A percentile compares a stretch with the other conserved stretches of the same genome.
These are phyloP conservation scores for Tethya wilhelma DNA, from an alignment of 37 sponge, comb jelly and placozoan genomes.

Conservation along the genomic window DNA sequence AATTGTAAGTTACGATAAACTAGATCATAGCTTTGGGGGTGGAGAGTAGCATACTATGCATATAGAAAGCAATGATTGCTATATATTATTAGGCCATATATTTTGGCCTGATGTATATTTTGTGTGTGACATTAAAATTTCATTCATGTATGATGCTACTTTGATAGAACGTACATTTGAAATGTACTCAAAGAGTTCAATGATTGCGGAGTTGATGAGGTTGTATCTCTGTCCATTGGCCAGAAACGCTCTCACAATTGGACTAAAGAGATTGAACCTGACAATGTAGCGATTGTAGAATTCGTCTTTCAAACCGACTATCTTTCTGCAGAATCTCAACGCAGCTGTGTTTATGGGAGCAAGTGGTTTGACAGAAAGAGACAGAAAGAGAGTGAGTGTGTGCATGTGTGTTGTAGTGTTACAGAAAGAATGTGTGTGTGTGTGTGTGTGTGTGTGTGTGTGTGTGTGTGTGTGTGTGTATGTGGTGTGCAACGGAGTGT, in stretches of 20 bases:
- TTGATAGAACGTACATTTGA: slow-evolving; percentile 66
- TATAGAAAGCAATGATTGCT: too few species aligned
- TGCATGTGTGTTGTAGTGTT: neutral
- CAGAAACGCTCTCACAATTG: slow-evolving; percentile 77
- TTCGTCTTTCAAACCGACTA: slow-evolving; percentile 96
- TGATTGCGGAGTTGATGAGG: slow-evolving; percentile 93
- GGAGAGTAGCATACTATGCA: too few species aligned
- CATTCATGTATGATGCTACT: too few species aligned
- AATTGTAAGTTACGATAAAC: too few species aligned
- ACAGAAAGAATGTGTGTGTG: too few species aligned
- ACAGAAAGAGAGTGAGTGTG: slow-evolving; percentile 73
- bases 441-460: slow-evolving; percentile 5
- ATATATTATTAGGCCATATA: too few species aligned
- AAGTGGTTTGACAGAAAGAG: slow-evolving; percentile 75
- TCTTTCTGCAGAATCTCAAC: slow-evolving; percentile 85
- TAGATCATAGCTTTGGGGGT: too few species aligned
- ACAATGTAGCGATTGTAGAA: slow-evolving; percentile 93
- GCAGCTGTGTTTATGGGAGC: slow-evolving; percentile 68
- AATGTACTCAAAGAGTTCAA: slow-evolving; percentile 95
- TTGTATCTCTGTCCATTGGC: slow-evolving; percentile 91
- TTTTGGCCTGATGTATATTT: too few species aligned
- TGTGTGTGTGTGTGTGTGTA: too few species aligned
- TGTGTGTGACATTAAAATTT: too few species aligned
- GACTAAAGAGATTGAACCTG: slow-evolving; percentile 80
- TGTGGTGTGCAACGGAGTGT: neutral